Percentiles rank a stretch among this genome's conserved stretches.
Evolutionary conservation across 2,113 vertebrate genomes (phyloP).

Genomic region (Pterophyllum scalare): DNA sequence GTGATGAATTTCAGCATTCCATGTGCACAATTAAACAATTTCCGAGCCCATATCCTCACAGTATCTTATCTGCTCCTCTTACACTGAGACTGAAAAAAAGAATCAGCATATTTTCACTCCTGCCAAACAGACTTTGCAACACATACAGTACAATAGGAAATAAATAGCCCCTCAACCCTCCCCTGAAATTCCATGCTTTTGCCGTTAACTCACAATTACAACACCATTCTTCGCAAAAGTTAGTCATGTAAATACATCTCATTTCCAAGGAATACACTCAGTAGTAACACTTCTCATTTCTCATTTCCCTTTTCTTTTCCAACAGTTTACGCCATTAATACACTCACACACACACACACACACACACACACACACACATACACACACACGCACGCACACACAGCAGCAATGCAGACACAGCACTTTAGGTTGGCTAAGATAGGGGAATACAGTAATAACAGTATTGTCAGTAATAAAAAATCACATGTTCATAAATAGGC

Average conservation of each 20-base stretch:
- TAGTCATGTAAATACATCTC: constrained; percentile 68
- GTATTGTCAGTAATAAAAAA: constrained; percentile 51
- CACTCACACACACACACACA: constrained; percentile 42
- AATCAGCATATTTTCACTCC: constrained; percentile 25
- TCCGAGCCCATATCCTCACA: constrained; percentile 23
- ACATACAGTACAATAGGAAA: constrained; percentile 63
- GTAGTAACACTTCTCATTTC: constrained; percentile 45
- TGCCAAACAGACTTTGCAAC: constrained; percentile 46
- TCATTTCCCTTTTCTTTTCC: constrained; percentile 37
- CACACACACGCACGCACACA: background rate
- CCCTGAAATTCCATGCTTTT: constrained; percentile 56
- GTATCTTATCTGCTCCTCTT: constrained; percentile 42
- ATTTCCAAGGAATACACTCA: constrained; percentile 60
- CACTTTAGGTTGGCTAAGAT: constrained; percentile 60
- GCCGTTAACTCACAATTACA: constrained; percentile 66
- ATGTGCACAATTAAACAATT: constrained; percentile 30
- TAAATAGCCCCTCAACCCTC: constrained; percentile 62
- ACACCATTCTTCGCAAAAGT: constrained; percentile 66
- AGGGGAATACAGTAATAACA: constrained; percentile 55
- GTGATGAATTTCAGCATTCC: constrained; percentile 31
- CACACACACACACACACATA: constrained; percentile 6
- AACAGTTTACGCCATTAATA: constrained; percentile 51
- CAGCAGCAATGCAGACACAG: constrained; percentile 69
- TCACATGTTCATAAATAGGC: constrained; percentile 59
- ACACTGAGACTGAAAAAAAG: constrained; percentile 16